Base-by-base conservation (phyloP, 2,888 invertebrate genomes). In the Agriopis marginaria region DNA sequence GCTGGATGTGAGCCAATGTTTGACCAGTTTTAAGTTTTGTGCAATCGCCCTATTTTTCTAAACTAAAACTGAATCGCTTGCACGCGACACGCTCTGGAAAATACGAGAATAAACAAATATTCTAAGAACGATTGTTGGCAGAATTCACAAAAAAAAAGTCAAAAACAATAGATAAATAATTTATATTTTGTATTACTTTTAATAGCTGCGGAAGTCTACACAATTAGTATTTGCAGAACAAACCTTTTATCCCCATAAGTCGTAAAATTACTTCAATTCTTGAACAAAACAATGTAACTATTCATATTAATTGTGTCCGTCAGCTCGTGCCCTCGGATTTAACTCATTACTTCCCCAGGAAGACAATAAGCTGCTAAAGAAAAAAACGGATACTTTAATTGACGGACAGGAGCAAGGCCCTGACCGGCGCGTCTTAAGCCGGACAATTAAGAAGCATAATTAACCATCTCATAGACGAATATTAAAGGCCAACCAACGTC, bases 31-130 rank as follows among this genome's bases (percentile, higher is more conserved):
- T 83, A 86, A 87, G 88, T 90, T 92, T 94, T 94, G 86, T 93
- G 94, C 93, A 94, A 94, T 92, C 93, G 93, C 83, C 92, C 94
- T 89, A 93, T 93, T 93, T 93, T 93, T 93, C 86, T 89, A 89
- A 90, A 90, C 89, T 86, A 85, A 90, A 88, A 88, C 87, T 81
- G 89, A 71, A 71, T 70, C 66, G 71, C 72, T 89, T 90, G 89
- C 91, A 89, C 91, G 90, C 89, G 89, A 88, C 89, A 89, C 92
- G 76, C 77, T 83, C 77, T 79, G 71, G 71, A 76, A 75, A 79
- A 75, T 73, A 75, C 73, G 68, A 72, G 77, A 17, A 23, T 58
- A 23, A 32, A 51, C 12, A 39, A n/a, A 61, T 64, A 32, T 63
- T n/a, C 32, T 61, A 10, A 40, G 42, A 14, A 58, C 17, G 53